Conservation (phyloP, 2,113 vertebrate genomes). For the Lepus americanus region DNA sequence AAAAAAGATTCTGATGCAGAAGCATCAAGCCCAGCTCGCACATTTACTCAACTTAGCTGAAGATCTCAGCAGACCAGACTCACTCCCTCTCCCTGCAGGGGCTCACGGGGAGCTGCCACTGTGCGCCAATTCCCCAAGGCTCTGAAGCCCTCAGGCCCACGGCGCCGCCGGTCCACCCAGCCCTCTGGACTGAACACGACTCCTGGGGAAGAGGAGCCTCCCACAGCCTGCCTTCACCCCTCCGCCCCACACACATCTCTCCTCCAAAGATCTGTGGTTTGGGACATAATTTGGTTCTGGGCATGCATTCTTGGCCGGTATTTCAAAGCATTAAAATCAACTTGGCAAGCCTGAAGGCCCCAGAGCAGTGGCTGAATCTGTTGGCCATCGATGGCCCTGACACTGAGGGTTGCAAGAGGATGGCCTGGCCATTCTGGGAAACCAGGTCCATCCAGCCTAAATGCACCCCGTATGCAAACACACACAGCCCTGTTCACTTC, state of each 20-base stretch:
- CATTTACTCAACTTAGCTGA: not conserved
- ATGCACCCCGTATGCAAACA: constrained; percentile 57
- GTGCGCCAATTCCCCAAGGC: accelerated
- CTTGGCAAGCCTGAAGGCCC: not conserved
- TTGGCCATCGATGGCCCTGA: constrained; percentile 63
- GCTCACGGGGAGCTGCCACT: not conserved
- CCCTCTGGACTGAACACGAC: accelerated
- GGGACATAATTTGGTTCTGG: not conserved
- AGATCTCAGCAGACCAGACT: not conserved
- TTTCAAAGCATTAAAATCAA: constrained; percentile 49
- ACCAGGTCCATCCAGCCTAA: constrained; percentile 60
- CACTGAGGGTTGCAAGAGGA: constrained; percentile 65
- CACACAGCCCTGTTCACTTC: constrained; percentile 78
- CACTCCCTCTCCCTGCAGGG: not conserved
- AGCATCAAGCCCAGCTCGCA: not conserved
- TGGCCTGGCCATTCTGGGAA: constrained; percentile 71
- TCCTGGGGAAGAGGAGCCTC: too few relatives aligned
- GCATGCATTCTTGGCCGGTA: not conserved
- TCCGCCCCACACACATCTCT: accelerated
- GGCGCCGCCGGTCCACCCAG: not conserved
- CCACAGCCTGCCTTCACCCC: not conserved
- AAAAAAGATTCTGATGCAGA: not conserved
- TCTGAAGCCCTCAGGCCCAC: not conserved
- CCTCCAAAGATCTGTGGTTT: not conserved
- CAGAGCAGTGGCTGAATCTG: constrained; percentile 48